A percentile compares a stretch with the other conserved stretches of the same genome.
Conservation (phyloP, 1,140 invertebrate species). For the Alviniconcha marisindica region DNA sequence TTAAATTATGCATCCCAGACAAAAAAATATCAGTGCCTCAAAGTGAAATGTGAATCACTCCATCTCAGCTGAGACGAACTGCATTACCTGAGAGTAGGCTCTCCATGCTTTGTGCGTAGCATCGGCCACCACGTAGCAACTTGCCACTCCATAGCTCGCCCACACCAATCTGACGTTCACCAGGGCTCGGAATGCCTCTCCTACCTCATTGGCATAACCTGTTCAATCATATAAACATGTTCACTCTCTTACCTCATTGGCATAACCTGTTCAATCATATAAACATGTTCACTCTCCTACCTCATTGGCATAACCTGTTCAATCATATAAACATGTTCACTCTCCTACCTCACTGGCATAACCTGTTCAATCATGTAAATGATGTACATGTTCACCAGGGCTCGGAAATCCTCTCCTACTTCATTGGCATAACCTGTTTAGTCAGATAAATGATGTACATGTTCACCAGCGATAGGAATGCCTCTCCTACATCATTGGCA, state of each 20-base stretch:
- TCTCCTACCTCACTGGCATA: slow-evolving; percentile 98
- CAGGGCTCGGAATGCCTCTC: slow-evolving; percentile 91
- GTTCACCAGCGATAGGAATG: slow-evolving; percentile 39
- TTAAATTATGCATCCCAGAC: background rate
- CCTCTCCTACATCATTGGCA: slow-evolving; percentile 95
- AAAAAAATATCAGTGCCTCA: background rate
- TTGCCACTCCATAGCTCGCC: slow-evolving; percentile 88
- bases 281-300: slow-evolving; percentile 87
- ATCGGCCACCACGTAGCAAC: slow-evolving; percentile 91
- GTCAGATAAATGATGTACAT: background rate
- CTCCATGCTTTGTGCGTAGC: slow-evolving; percentile 87
- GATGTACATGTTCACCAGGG: no score
- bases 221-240: slow-evolving; percentile 42
- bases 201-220: slow-evolving; percentile 98
- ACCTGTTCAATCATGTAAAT: slow-evolving; percentile 80
- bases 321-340: slow-evolving; percentile 47
- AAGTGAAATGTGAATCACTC: no score
- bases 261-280: slow-evolving; percentile 84
- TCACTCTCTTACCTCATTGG: slow-evolving; percentile 97
- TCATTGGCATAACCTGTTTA: background rate
- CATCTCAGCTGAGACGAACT: background rate
- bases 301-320: slow-evolving; percentile 95
- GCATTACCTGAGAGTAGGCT: slow-evolving; percentile 80
- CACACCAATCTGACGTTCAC: slow-evolving; percentile 86
- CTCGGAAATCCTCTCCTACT: no score